Percentiles rank a stretch among this genome's conserved stretches.
Conservation (phyloP, 2,113 vertebrate genomes). For the Tauraco erythrolophus region DNA sequence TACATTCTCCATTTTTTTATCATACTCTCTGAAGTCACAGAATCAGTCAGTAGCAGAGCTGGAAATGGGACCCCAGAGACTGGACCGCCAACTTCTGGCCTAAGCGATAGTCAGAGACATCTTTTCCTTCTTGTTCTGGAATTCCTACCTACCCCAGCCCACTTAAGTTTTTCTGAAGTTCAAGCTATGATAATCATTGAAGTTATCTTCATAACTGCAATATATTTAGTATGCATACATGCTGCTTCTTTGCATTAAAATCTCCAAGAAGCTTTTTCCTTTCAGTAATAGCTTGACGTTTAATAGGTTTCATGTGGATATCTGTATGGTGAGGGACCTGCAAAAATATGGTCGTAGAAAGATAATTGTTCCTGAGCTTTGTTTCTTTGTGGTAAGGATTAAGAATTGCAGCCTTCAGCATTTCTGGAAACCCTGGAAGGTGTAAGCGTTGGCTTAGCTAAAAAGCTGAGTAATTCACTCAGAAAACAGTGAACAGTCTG, state of each 20-base stretch:
- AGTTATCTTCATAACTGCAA: neutral
- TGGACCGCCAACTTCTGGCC: neutral
- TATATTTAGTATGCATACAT: neutral
- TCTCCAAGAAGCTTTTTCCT: neutral
- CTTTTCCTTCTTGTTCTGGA: neutral
- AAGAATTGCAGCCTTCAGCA: slow-evolving; percentile 50
- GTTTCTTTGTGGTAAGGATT: neutral
- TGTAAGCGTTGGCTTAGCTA: slow-evolving; percentile 22
- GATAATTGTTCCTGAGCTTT: neutral
- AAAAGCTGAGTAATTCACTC: slow-evolving; percentile 66
- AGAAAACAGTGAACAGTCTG: slow-evolving; percentile 53
- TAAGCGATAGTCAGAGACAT: neutral
- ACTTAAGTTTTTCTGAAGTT: neutral
- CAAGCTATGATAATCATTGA: neutral
- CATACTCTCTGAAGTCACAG: neutral
- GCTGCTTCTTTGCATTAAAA: neutral
- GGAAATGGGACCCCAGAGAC: neutral
- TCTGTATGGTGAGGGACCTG: neutral
- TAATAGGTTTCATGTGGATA: neutral
- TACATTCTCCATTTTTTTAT: neutral
- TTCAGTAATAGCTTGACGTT: neutral
- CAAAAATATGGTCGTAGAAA: neutral
- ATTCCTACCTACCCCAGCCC: neutral
- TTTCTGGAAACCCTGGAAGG: slow-evolving; percentile 46
- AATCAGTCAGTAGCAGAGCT: neutral